Evolutionary conservation across 2,113 vertebrate species (phyloP), one percentile per base, ranked within the genome.

Genomic region (Meriones unguiculatus): DNA sequence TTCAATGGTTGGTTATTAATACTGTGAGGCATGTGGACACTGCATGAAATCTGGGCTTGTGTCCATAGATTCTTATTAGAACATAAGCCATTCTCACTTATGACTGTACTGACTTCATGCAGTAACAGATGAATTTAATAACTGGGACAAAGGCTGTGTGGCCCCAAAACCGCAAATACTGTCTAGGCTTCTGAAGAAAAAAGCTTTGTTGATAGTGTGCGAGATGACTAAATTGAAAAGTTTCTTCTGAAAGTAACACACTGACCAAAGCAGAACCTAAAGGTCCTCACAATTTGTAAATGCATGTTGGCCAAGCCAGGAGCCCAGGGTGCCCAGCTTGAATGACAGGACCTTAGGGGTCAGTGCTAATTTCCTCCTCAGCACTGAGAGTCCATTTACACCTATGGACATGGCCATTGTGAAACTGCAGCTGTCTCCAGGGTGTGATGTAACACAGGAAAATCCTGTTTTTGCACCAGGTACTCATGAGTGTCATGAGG

Each of bases 251-350:
- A 12, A 95, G 14, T 69, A 73, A 77, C n/a, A 41, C 32, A 8
- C 76, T 89, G n/a, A 8, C 11, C 89, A 92, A 92, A 35, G 18
- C 18, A 64, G 57, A 46, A 46, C 35, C 57, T 50, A 64, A 75
- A 65, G 69, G 85, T 17, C 81, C 91, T 95, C 90, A 89, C 7
- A 80, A 82, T 87, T 64, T 82, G 7, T 54, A 95, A 93, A 20
- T 80, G 17, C 54, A 28, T 24, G 18, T 75, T 85, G 87, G 80
- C 76, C 54, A 38, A 70, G 54, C 15, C 28, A 85, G 57, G 41
- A 96, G 75, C 59, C 86, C 59, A 18, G 69, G 50, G 22, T 7
- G 30, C 89, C n/a, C 54, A 25, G 72, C 91, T 65, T 54, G 84
- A 82, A 76, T 91, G 94, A 78, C 30, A 91, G 81, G 76, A 22